phyloP scores from a whole-genome alignment of 2,797 vertebrate species.

The Cynodonichthys magdalenae region DNA sequence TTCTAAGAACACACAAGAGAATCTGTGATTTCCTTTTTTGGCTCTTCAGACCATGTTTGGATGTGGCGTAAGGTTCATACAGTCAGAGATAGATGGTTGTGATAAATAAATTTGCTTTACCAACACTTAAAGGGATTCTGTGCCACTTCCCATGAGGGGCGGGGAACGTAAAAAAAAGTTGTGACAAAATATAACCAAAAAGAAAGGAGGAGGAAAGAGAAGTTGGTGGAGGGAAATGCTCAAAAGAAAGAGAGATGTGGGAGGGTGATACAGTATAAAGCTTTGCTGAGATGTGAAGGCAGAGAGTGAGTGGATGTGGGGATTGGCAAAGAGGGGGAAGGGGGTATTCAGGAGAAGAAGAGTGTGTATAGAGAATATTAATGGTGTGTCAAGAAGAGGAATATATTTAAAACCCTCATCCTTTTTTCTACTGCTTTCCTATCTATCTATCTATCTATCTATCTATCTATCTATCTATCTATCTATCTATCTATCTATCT shows the following conservation, averaged over 20 bases:
- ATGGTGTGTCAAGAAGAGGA: constrained; percentile 75
- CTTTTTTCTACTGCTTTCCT: constrained; percentile 18
- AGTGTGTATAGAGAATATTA: constrained; percentile 77
- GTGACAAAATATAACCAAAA: constrained; percentile 54
- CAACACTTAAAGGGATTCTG: constrained; percentile 78
- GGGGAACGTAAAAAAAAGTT: constrained; percentile 41
- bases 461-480: not conserved
- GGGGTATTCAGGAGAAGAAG: constrained; percentile 45
- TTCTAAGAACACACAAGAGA: constrained; percentile 17
- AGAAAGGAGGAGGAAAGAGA: constrained; percentile 46
- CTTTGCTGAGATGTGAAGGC: constrained; percentile 59
- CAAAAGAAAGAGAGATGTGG: constrained; percentile 32
- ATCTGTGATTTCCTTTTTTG: constrained; percentile 10
- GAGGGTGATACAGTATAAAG: constrained; percentile 53
- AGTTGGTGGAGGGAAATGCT: constrained; percentile 34
- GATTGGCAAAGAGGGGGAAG: constrained; percentile 27
- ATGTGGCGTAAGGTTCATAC: constrained; percentile 43
- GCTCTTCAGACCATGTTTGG: constrained; percentile 20
- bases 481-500: constrained; percentile 1
- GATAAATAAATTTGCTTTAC: constrained; percentile 80
- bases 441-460: constrained; percentile 6
- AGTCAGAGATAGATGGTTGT: constrained; percentile 63
- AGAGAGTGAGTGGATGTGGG: constrained; percentile 38
- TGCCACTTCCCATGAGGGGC: constrained; percentile 77
- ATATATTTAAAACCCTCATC: constrained; percentile 70